phyloP scores from a whole-genome alignment of 2,888 invertebrate genomes.

The Parthenolecanium corni region DNA sequence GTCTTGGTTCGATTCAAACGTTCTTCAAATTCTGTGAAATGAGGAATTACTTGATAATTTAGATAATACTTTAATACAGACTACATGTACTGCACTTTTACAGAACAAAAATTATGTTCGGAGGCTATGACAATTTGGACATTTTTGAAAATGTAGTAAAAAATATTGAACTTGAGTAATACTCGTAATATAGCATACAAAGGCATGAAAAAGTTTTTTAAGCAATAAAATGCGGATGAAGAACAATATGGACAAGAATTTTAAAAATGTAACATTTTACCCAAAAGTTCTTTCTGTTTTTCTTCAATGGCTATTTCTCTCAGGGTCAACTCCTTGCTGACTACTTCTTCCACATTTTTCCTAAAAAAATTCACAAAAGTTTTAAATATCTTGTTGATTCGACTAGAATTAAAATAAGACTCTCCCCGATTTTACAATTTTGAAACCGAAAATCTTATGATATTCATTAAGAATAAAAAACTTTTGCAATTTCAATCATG shows the following conservation, averaged over 20 bases:
- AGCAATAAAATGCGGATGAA: too few species aligned
- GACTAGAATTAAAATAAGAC: too few species aligned
- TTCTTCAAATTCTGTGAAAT: conserved; percentile 21
- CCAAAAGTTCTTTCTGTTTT: conserved; percentile 7
- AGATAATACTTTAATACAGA: not conserved
- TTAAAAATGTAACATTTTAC: not conserved
- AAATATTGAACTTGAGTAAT: too few species aligned
- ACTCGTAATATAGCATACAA: too few species aligned
- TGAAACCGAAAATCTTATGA: too few species aligned
- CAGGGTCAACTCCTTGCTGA: not conserved
- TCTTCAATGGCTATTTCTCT: conserved; percentile 16
- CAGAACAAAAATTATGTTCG: not conserved
- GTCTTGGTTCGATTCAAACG: conserved; percentile 11
- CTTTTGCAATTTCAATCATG: too few species aligned
- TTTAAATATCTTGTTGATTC: too few species aligned
- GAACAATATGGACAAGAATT: not conserved
- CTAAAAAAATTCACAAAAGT: too few species aligned
- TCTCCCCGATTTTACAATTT: too few species aligned
- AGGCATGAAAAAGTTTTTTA: too few species aligned
- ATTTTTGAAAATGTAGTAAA: too few species aligned
- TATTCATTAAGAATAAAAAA: too few species aligned
- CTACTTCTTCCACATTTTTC: not conserved
- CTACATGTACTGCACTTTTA: not conserved
- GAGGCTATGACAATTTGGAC: not conserved
- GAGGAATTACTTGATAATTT: not conserved